Base-by-base conservation (phyloP, 2,888 invertebrate genomes). In the Tillus elongatus region DNA sequence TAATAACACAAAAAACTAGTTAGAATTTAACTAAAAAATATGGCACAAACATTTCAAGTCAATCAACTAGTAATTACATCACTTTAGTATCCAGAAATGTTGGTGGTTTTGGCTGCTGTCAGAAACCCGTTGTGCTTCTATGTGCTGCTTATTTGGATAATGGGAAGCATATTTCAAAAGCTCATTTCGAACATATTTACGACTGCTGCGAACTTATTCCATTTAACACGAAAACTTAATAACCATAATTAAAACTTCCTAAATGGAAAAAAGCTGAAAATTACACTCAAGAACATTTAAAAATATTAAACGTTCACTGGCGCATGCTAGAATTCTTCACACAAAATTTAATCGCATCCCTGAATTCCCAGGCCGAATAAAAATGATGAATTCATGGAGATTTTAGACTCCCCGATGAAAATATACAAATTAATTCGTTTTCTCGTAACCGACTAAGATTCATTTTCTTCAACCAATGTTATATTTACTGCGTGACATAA, bases 391-490 rank as follows among this genome's bases (percentile, higher is more conserved):
- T 19, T 6, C 24, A n/a, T 19, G 24, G 6, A n/a, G 24, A n/a
- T 19, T 19, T 19, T 8, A 19, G n/a, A 19, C 6, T 19, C n/a
- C 24, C 6, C 40, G 38, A 41, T 42, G 42, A 36, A 36, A 44
- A 41, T 41, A 40, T 37, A 41, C 30, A n/a, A 19, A 19, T 19
- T 19, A 19, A 19, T 19, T 19, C 24, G 24, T 6, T 19, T 19
- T 19, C 24, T 19, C n/a, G n/a, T n/a, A n/a, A n/a, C n/a, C n/a
- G n/a, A n/a, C n/a, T n/a, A n/a, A n/a, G n/a, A n/a, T n/a, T n/a
- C n/a, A n/a, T n/a, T n/a, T n/a, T n/a, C n/a, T n/a, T n/a, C n/a
- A n/a, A n/a, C n/a, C n/a, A n/a, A n/a, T n/a, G n/a, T n/a, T n/a
- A n/a, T n/a, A n/a, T n/a, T n/a, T n/a, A n/a, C n/a, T n/a, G n/a